phyloP scores from a whole-genome alignment of 2,113 vertebrate species.

The Grallaria varia region DNA sequence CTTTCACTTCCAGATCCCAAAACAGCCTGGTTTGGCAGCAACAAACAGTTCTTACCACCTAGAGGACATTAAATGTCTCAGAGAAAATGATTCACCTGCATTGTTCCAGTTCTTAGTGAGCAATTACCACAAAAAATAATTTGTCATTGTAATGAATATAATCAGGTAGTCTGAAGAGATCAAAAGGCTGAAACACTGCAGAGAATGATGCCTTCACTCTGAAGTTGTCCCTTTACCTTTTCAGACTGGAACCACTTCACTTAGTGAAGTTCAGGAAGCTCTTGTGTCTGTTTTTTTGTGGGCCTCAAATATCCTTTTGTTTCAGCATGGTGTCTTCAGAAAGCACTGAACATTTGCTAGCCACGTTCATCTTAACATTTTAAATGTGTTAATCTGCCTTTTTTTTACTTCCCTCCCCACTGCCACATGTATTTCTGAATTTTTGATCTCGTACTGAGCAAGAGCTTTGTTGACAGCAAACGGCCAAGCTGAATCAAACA shows the following conservation, averaged over 20 bases:
- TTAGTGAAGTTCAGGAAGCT: not conserved
- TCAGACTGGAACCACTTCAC: not conserved
- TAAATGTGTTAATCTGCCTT: not conserved
- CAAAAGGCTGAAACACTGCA: not conserved
- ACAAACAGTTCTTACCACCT: not conserved
- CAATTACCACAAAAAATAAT: not conserved
- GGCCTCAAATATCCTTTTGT: not conserved
- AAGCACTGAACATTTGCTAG: not conserved
- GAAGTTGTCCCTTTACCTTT: not conserved
- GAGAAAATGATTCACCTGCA: not conserved
- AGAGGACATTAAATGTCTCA: not conserved
- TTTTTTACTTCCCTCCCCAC: not conserved
- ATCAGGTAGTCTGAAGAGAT: not conserved
- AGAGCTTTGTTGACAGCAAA: not conserved
- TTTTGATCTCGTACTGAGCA: not conserved
- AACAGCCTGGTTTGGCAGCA: not conserved
- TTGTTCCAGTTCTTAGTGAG: not conserved
- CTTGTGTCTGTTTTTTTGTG: not conserved
- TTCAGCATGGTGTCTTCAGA: not conserved
- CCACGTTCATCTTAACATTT: not conserved
- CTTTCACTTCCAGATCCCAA: slow-evolving; percentile 5
- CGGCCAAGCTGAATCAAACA: not conserved
- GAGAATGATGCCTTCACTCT: not conserved
- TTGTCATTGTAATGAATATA: not conserved
- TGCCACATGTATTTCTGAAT: not conserved